Percentiles rank a stretch among this genome's conserved stretches.
phyloP scores from a whole-genome alignment of 2,113 vertebrate genomes.

The Colossoma macropomum region DNA sequence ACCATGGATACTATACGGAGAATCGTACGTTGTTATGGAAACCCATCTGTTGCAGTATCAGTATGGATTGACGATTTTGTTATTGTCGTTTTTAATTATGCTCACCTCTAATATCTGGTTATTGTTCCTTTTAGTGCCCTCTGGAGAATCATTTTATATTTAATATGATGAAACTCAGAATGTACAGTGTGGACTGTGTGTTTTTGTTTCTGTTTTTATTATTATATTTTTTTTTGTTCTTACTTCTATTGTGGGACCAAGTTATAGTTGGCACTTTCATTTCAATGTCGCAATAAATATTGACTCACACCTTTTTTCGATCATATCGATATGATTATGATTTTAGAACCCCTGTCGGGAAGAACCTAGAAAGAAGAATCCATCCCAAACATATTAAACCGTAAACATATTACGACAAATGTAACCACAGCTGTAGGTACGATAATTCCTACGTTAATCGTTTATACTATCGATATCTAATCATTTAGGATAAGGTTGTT shows the following conservation, averaged over 20 bases:
- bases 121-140: conserved; percentile 56
- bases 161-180: conserved; percentile 76
- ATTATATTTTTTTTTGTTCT: conserved; percentile 20
- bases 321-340: conserved; percentile 31
- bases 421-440: conserved; percentile 35
- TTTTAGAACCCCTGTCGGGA: conserved; percentile 12
- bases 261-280: conserved; percentile 76
- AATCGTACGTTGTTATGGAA: conserved; percentile 34
- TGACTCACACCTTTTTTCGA: conserved; percentile 30
- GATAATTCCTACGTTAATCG: conserved; percentile 22
- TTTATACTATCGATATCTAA: conserved; percentile 48
- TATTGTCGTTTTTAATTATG: conserved; percentile 50
- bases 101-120: conserved; percentile 44
- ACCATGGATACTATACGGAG: conserved; percentile 59
- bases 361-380: conserved; percentile 38
- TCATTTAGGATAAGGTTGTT: conserved; percentile 68
- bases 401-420: conserved; percentile 55
- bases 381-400: conserved; percentile 52
- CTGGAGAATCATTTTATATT: conserved; percentile 75
- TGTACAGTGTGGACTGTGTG: conserved; percentile 77
- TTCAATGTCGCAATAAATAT: conserved; percentile 71
- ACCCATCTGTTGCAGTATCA: conserved; percentile 39
- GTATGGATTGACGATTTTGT: conserved; percentile 49
- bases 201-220: conserved; percentile 62
- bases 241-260: conserved; percentile 73